Percentiles rank a stretch among this genome's conserved stretches.
These are phyloP conservation scores for Papilio gigon DNA, from an alignment of 2,888 invertebrate species.

Conservation along the genomic window DNA sequence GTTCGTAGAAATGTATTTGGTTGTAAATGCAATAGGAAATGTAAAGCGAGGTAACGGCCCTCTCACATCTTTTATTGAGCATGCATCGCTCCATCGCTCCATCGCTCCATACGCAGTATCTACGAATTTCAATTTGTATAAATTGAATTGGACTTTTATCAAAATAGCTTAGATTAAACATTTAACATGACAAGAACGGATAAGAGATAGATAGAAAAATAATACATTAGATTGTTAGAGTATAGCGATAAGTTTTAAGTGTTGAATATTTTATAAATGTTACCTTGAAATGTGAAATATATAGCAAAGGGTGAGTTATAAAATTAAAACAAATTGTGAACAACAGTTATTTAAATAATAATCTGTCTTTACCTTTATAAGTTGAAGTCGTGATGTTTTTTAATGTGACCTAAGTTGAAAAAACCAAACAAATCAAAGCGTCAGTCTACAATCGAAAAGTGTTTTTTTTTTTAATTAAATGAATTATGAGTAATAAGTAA, in stretches of 20 bases:
- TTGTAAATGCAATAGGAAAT: conserved; percentile 13
- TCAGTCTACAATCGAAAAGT: not conserved
- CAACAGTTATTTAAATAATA: not conserved
- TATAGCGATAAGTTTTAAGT: too few species aligned
- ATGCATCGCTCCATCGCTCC: conserved; percentile 1
- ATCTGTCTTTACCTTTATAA: not conserved
- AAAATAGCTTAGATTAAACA: not conserved
- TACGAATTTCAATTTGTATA: conserved; percentile 7
- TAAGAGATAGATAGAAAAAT: not conserved
- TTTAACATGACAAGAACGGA: not conserved
- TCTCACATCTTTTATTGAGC: conserved; percentile 4
- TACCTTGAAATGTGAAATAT: not conserved
- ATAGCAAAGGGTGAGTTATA: not conserved
- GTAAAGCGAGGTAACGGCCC: conserved; percentile 4
- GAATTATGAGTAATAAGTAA: too few species aligned
- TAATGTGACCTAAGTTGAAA: not conserved
- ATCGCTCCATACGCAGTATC: not conserved
- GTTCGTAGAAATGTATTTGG: conserved; percentile 5
- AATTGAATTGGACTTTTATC: not conserved
- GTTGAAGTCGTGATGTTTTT: not conserved
- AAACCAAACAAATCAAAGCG: not conserved
- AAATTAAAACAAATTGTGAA: too few species aligned
- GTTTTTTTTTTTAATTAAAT: too few species aligned
- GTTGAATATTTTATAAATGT: not conserved
- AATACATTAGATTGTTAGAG: too few species aligned